Evolutionary conservation across 2,888 invertebrate species (phyloP).

Genomic region (Phengaris arion): DNA sequence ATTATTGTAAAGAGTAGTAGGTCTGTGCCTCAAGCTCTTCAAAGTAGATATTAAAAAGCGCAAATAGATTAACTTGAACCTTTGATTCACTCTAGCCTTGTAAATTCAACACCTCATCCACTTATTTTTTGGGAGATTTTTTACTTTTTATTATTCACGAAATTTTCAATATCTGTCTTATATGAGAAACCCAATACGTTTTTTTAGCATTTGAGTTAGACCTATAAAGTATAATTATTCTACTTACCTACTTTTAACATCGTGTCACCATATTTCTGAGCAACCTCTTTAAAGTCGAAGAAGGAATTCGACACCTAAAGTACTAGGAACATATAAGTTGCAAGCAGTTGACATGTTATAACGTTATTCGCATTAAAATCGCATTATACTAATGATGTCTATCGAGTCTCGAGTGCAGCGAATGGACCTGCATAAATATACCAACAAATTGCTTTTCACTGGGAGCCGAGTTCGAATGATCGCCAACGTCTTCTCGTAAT

Average conservation of each 20-base stretch:
- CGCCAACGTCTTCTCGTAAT: constrained; percentile 24
- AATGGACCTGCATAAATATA: constrained; percentile 26
- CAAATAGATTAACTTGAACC: constrained; percentile 42
- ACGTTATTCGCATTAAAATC: constrained; percentile 26
- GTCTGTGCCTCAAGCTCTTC: constrained; percentile 14
- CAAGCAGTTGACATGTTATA: constrained; percentile 1
- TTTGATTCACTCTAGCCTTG: constrained; percentile 48
- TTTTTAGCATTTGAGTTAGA: too few relatives aligned
- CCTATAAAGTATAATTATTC: too few relatives aligned
- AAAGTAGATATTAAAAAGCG: constrained; percentile 28
- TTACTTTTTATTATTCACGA: constrained; percentile 25
- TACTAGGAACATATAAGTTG: not conserved
- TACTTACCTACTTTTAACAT: too few relatives aligned
- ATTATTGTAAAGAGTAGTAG: too few relatives aligned
- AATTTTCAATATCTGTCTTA: constrained; percentile 24
- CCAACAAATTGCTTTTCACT: constrained; percentile 27
- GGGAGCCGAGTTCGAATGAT: constrained; percentile 21
- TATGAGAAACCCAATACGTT: not conserved
- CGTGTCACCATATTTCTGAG: not conserved
- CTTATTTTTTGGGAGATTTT: constrained; percentile 29
- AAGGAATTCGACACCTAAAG: not conserved
- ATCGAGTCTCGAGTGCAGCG: constrained; percentile 22
- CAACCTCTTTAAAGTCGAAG: not conserved
- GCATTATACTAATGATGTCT: constrained; percentile 26
- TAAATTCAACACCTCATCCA: constrained; percentile 39